Evolutionary conservation across 2,113 vertebrate genomes (phyloP).

Genomic region (Hucho hucho): DNA sequence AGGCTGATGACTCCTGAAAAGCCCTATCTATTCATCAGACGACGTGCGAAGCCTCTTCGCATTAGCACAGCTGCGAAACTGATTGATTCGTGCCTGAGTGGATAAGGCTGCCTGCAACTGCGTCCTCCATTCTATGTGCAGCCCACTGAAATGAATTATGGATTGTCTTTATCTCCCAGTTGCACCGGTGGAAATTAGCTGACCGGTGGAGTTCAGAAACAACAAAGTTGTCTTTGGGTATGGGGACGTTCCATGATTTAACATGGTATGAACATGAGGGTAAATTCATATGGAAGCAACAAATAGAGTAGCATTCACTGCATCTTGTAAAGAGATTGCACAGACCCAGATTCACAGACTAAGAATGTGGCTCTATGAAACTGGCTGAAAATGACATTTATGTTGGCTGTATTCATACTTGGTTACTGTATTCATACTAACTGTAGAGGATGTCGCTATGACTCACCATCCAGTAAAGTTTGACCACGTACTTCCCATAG

Average conservation of each 20-base stretch:
- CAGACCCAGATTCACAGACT: not conserved
- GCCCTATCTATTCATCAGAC: constrained; percentile 50
- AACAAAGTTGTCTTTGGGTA: not conserved
- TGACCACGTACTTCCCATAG: constrained; percentile 89
- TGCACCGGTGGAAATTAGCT: not conserved
- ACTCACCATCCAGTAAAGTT: constrained; percentile 94
- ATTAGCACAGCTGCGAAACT: constrained; percentile 43
- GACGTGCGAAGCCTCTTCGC: constrained; percentile 32
- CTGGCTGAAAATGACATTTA: not conserved
- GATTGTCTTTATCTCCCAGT: not conserved
- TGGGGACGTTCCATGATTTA: not conserved
- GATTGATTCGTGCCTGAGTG: constrained; percentile 52
- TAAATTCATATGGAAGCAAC: too few species aligned
- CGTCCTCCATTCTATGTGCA: not conserved
- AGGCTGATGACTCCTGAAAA: constrained; percentile 52
- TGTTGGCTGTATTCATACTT: not conserved
- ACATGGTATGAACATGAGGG: too few species aligned
- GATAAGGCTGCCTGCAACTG: not conserved
- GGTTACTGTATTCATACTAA: not conserved
- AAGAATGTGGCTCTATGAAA: not conserved
- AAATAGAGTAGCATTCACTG: not conserved
- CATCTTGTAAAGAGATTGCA: not conserved
- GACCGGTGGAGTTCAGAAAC: not conserved
- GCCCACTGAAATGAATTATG: not conserved
- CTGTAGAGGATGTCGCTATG: not conserved